Conservation (phyloP, 1,140 invertebrate species). For the Drosophila pectinifera region DNA sequence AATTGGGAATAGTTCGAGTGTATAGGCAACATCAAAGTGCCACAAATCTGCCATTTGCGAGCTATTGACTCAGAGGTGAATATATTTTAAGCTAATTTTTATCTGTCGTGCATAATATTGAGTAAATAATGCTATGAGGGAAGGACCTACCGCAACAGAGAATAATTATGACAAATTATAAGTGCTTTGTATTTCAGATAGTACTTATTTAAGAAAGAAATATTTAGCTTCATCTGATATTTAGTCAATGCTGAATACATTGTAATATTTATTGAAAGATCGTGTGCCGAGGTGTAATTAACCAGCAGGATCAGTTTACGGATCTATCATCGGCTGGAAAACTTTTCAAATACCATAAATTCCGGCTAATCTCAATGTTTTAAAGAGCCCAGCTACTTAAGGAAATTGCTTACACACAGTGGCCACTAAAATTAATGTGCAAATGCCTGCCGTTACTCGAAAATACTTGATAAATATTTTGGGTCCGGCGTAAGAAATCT, state of each 20-base stretch:
- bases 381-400: slow-evolving; percentile 1
- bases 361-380: not conserved
- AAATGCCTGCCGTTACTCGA: slow-evolving; percentile 15
- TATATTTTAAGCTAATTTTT: slow-evolving; percentile 19
- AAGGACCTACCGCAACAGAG: slow-evolving; percentile 27
- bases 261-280: not conserved
- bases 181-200: not conserved
- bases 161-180: slow-evolving; percentile 4
- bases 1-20: slow-evolving; percentile 11
- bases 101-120: slow-evolving; percentile 1
- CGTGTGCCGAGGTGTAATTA: not conserved
- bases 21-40: slow-evolving; percentile 19
- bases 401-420: slow-evolving; percentile 28
- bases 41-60: slow-evolving; percentile 25
- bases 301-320: not conserved
- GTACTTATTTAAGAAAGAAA: not conserved
- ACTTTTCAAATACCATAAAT: slow-evolving; percentile 6
- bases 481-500: slow-evolving; percentile 39
- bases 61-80: slow-evolving; percentile 61
- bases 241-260: not conserved
- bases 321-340: slow-evolving; percentile 3
- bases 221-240: not conserved
- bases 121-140: not conserved
- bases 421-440: slow-evolving; percentile 26
- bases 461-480: slow-evolving; percentile 37